Base-by-base conservation (phyloP, 2,113 vertebrate species). In the Acanthochromis polyacanthus region DNA sequence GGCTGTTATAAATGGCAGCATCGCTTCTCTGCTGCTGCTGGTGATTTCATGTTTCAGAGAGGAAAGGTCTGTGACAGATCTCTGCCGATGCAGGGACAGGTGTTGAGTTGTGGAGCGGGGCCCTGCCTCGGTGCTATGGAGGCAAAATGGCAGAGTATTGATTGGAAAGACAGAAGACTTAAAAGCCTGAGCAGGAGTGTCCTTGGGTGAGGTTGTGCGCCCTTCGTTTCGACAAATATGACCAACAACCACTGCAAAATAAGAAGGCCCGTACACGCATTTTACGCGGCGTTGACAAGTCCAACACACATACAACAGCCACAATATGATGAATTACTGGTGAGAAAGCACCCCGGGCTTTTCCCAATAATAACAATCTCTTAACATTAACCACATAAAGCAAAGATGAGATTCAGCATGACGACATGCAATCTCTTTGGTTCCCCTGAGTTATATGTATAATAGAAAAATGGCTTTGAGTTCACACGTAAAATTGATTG, bases 71-170 rank as follows among this genome's bases (percentile, higher is more conserved):
- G 56, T 86, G 82, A 85, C 71, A 78, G 82, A 82, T 75, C 78
- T 79, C 20, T 56, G 66, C 76, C 1, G 20, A 81, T 77, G 28
- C 69, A 81, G 66, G 71, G 84, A 78, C 80, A 83, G 66, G 36
- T 73, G 79, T 64, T 82, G 82, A 88, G 78, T 58, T 76, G 78
- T 74, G 80, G 75, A 75, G 62, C 7, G 17, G 32, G 30, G 64
- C 30, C 38, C 15, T 48, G 45, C 59, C 25, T 53, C 4, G 1
- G 19, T 4, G 2, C 28, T 30, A 15, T 3, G 38, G 36, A 80
- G 76, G 81, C 50, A 81, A 88, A 90, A 86, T 84, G 87, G 83
- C 69, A 86, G 59, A 51, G 82, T 85, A 89, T 90, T 62, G 92
- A 90, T 88, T 65, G 59, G 69, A 1, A 50, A 40, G 62, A 83